Conservation (phyloP, 2,888 invertebrate species). For the Sympetrum striolatum region DNA sequence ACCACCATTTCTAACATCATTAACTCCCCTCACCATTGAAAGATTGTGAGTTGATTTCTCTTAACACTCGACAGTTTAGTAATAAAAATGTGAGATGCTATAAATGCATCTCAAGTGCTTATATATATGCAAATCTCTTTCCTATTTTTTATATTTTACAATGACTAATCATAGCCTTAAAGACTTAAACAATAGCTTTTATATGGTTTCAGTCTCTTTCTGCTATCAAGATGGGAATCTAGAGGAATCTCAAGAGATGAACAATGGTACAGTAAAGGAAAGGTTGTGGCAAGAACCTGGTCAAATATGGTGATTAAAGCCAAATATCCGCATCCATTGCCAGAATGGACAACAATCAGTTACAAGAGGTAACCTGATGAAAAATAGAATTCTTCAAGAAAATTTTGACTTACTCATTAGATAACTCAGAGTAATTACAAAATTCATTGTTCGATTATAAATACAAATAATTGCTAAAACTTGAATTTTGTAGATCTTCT, state of each 20-base stretch:
- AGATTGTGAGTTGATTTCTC: conserved; percentile 1
- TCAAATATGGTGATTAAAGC: background rate
- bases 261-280: background rate
- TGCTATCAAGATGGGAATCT: background rate
- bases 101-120: background rate
- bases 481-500: too few relatives aligned
- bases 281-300: background rate
- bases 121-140: background rate
- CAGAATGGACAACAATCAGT: background rate
- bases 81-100: background rate
- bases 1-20: background rate
- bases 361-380: background rate
- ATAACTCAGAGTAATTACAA: too few relatives aligned
- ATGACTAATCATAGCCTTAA: too few relatives aligned
- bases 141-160: too few relatives aligned
- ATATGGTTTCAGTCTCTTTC: background rate
- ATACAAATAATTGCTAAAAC: too few relatives aligned
- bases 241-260: background rate
- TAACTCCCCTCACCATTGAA: background rate
- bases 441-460: too few relatives aligned
- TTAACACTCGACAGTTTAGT: background rate
- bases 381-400: too few relatives aligned
- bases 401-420: too few relatives aligned
- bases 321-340: background rate
- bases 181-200: background rate